phyloP scores from a whole-genome alignment of 2,888 invertebrate species.

The Chrysolina americana region DNA sequence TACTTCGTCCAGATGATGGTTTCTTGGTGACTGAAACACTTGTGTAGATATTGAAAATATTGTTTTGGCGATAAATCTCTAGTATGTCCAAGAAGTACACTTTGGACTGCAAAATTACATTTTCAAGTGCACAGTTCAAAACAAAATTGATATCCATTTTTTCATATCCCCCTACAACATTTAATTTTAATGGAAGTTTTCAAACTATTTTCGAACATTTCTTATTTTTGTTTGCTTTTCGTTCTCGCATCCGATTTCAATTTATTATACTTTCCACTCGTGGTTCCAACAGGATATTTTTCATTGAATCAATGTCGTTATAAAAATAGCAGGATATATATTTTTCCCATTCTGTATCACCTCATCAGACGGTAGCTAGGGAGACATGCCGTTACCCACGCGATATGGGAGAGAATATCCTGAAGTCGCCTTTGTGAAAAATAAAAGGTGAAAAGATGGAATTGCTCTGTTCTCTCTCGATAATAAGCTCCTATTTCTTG shows the following conservation, averaged over 20 bases:
- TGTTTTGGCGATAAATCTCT: too few species aligned
- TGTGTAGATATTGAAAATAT: too few species aligned
- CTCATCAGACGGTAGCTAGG: conserved; percentile 9
- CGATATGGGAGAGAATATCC: conserved; percentile 6
- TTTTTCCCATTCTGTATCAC: conserved; percentile 13
- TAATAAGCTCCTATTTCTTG: conserved; percentile 5
- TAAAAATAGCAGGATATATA: conserved; percentile 11
- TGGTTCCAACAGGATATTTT: not conserved
- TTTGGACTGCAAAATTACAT: too few species aligned
- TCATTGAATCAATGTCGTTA: conserved; percentile 18
- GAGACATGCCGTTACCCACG: not conserved
- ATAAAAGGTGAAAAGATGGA: conserved; percentile 17
- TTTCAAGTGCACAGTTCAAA: too few species aligned
- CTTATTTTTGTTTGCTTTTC: not conserved
- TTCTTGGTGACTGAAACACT: too few species aligned
- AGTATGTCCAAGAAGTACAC: too few species aligned
- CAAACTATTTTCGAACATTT: not conserved
- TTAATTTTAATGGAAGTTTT: not conserved
- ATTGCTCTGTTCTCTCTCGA: conserved; percentile 3
- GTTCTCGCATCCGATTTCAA: not conserved
- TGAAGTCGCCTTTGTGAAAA: not conserved
- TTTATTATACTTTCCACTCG: not conserved
- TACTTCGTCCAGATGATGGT: too few species aligned
- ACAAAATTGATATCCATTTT: too few species aligned
- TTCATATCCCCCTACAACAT: too few species aligned